Evolutionary conservation across 2,797 vertebrate genomes (phyloP), one percentile per base, ranked within the genome.

Genomic region (Micrastur ruficollis): DNA sequence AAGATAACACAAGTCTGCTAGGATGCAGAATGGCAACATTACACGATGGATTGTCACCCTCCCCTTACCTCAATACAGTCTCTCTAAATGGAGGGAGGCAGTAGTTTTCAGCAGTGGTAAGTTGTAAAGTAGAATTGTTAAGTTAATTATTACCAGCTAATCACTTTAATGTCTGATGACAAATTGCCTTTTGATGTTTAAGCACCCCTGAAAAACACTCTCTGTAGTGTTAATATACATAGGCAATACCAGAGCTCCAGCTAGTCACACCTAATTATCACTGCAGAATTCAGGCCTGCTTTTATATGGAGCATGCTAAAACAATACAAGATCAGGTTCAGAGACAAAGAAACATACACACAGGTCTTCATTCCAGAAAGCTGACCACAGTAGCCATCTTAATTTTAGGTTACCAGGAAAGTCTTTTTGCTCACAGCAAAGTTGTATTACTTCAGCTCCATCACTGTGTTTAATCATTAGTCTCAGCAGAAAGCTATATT

Each of bases 181-280:
- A 50, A 76, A 32, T 8, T 27, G 19, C 22, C 13, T 81, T 49
- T 5, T 14, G 9, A 14, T 12, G 14, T 10, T 55, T 20, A 59
- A 59, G 59, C 82, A 44, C 12, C 46, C 31, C n/a, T 62, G 38
- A 44, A 61, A 79, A 70, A 32, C 19, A 34, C 25, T 18, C 12
- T 58, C 8, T 6, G 20, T 3, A 14, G 20, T 4, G 13, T 32
- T 22, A 23, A 40, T 22, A 29, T 5, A 11, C 1, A 36, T 0
- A 47, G 34, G 10, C 18, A 85, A 12, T 31, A 73, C 5, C 34
- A 47, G 34, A 50, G 9, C 38, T 34, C 36, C 70, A 70, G 29
- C 29, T 36, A 56, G 9, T 17, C n/a, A 34, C n/a, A 80, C 61
- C 9, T 44, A 20, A 46, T 14, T 7, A 38, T 4, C 19, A 14